Evolutionary conservation across 2,797 vertebrate genomes (phyloP), one percentile per base, ranked within the genome.

Genomic region (Sardinella longiceps): DNA sequence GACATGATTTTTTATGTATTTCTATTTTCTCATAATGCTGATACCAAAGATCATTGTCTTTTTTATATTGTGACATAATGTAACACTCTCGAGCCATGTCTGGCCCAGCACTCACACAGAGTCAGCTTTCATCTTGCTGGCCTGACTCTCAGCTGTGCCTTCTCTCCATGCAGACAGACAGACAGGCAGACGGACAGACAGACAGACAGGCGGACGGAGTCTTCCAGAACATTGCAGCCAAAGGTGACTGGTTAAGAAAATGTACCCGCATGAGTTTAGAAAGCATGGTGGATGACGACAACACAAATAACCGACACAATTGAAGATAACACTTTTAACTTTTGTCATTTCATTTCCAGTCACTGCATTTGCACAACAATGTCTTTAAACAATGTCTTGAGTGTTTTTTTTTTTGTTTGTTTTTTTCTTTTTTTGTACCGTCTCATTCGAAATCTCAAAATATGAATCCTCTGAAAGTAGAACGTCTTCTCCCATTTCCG

Each of bases 401-500:
- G 46, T 48, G 10, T 48, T 12, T 48, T 48, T 3, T 10, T 48
- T 48, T 48, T 45, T 45, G 2, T 45, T 45, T 45, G 43, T 45
- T 45, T 45, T 45, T 3, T 45, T 45, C 7, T 3, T 45, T 45
- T 45, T 30, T 66, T 74, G 12, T 18, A 77, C 70, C 70, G 70
- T 77, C 70, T 77, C 70, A 20, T 77, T 77, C 70, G 5, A 43
- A 5, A 77, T 77, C 70, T 77, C 37, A 77, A 77, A 77, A 77
- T 77, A 77, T 37, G 70, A 39, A 39, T 77, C 70, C 39, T 77
- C 70, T 77, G 70, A 77, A 77, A 77, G 37, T 77, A 77, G 70
- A 77, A 39, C 20, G 5, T 77, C 70, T 77, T 77, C 18, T 77
- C 37, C 37, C 70, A 43, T 77, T 20, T 20, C 23, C 70, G 37